A percentile compares a stretch with the other conserved stretches of the same genome.
Conservation (phyloP, 2,888 invertebrate species). For the Hybos culiciformis region DNA sequence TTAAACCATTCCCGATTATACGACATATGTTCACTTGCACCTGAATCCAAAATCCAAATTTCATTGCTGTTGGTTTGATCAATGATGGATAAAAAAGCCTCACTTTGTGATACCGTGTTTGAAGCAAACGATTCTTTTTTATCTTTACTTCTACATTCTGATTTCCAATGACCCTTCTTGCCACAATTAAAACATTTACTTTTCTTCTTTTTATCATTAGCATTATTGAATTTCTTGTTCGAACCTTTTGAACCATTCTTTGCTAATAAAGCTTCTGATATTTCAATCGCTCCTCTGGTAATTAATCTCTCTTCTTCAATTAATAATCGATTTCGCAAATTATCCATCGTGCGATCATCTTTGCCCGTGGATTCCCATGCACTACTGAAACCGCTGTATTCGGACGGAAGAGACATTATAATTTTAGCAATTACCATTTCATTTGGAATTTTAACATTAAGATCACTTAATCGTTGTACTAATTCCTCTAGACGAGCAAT, state of each 20-base stretch:
- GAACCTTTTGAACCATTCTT: not conserved
- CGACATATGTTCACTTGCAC: too few species aligned
- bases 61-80: too few species aligned
- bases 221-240: not conserved
- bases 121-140: not conserved
- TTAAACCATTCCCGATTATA: too few species aligned
- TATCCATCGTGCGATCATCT: not conserved
- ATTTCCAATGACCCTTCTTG: not conserved
- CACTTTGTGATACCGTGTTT: not conserved
- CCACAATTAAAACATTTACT: not conserved
- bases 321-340: not conserved
- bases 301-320: not conserved
- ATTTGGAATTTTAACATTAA: not conserved
- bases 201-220: not conserved
- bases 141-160: not conserved
- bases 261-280: not conserved
- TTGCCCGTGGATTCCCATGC: not conserved
- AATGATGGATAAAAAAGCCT: not conserved
- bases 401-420: not conserved
- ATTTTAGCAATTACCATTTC: not conserved
- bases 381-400: not conserved
- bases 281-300: not conserved
- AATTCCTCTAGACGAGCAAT: not conserved
- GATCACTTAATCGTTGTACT: not conserved
- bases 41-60: too few species aligned